These are phyloP conservation scores for Salarias fasciatus DNA, from an alignment of 2,797 vertebrate genomes.

Conservation along the genomic window DNA sequence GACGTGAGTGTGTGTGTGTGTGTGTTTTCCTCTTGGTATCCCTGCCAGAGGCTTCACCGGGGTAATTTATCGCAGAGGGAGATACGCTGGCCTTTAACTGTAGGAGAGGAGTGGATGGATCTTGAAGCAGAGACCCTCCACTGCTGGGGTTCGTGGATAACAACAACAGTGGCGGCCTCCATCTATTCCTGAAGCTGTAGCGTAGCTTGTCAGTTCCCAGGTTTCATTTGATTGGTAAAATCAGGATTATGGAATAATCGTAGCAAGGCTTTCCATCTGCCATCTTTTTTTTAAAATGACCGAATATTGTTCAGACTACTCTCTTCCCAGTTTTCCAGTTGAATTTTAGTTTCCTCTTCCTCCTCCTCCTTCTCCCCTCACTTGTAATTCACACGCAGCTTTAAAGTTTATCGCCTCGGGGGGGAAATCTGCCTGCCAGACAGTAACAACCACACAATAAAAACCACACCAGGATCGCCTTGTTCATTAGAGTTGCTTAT, in stretches of 20 bases:
- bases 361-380: not conserved
- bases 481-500: constrained; percentile 48
- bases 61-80: constrained; percentile 42
- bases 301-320: no score
- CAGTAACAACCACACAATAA: constrained; percentile 27
- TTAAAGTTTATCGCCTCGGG: constrained; percentile 19
- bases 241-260: no score
- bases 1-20: constrained; percentile 10
- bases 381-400: not conserved
- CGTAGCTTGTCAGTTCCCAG: no score
- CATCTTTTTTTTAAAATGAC: no score
- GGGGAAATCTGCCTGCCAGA: constrained; percentile 25
- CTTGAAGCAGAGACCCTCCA: not conserved
- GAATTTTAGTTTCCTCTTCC: not conserved
- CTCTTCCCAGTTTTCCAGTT: no score
- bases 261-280: no score
- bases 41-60: constrained; percentile 26
- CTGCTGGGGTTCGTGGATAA: constrained; percentile 18
- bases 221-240: no score
- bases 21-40: constrained; percentile 18
- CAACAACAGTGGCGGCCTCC: no score
- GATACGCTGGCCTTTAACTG: constrained; percentile 16
- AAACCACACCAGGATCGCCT: constrained; percentile 18
- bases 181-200: no score
- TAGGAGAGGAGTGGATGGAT: constrained; percentile 13